Percentiles rank a stretch among this genome's conserved stretches.
Conservation (phyloP, 2,888 invertebrate genomes). For the Metellina segmentata region DNA sequence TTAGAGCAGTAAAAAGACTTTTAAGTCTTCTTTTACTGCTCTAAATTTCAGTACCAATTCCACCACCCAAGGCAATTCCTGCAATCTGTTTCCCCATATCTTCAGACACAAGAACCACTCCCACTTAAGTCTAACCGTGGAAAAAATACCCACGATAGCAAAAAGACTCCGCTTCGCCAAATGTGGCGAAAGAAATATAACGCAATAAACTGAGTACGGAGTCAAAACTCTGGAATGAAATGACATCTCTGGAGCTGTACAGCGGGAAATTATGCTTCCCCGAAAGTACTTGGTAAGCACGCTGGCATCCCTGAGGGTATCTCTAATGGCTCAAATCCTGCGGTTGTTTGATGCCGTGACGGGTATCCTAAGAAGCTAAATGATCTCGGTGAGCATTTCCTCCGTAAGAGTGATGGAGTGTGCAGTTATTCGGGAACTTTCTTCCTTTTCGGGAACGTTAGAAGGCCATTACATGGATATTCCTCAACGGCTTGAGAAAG, state of each 20-base stretch:
- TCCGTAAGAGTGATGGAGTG: neutral
- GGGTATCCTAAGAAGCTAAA: neutral
- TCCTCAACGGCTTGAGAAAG: no score
- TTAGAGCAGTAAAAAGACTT: no score
- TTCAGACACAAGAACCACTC: neutral
- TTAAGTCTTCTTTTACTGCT: neutral
- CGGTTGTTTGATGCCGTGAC: neutral
- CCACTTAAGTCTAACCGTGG: no score
- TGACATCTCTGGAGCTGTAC: neutral
- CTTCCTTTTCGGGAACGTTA: neutral
- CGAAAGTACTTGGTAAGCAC: no score
- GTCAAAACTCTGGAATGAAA: neutral
- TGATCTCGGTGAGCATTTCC: neutral
- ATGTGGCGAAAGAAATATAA: neutral
- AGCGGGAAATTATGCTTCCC: neutral
- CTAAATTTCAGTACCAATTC: neutral
- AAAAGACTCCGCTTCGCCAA: neutral
- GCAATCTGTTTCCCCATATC: neutral
- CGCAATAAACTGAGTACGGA: neutral
- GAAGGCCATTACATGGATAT: neutral
- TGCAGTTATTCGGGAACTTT: neutral
- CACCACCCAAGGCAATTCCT: neutral
- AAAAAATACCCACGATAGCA: no score
- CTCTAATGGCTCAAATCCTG: neutral
- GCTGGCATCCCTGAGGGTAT: neutral